Evolutionary conservation across 2,113 vertebrate genomes (phyloP).

Genomic region (Rattus rattus): DNA sequence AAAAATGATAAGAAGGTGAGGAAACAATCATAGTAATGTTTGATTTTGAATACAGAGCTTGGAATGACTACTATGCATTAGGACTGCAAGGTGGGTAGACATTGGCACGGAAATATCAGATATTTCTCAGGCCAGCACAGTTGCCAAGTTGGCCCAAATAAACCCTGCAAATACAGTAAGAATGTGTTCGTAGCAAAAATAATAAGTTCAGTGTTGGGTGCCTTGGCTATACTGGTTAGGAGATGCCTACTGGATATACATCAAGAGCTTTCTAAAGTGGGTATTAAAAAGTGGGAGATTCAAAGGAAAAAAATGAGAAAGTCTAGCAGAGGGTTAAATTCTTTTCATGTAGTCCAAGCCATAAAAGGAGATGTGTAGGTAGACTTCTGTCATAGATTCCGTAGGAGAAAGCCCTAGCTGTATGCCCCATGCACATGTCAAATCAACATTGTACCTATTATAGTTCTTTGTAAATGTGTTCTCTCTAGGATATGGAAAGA

Average conservation of each 20-base stretch:
- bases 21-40: background rate
- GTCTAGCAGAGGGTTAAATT: background rate
- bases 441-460: background rate
- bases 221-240: background rate
- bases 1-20: background rate
- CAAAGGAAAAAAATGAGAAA: background rate
- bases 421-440: background rate
- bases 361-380: background rate
- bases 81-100: background rate
- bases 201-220: background rate
- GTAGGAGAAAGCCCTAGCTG: background rate
- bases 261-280: background rate
- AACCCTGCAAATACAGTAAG: background rate
- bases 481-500: background rate
- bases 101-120: background rate
- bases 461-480: background rate
- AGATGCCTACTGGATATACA: background rate
- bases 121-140: background rate
- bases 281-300: background rate
- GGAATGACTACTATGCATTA: background rate
- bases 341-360: background rate
- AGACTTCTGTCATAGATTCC: background rate
- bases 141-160: slow-evolving; percentile 21
- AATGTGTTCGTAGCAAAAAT: background rate
- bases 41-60: background rate